Conservation (phyloP, 2,797 vertebrate genomes). For the Chaetophractus vellerosus region DNA sequence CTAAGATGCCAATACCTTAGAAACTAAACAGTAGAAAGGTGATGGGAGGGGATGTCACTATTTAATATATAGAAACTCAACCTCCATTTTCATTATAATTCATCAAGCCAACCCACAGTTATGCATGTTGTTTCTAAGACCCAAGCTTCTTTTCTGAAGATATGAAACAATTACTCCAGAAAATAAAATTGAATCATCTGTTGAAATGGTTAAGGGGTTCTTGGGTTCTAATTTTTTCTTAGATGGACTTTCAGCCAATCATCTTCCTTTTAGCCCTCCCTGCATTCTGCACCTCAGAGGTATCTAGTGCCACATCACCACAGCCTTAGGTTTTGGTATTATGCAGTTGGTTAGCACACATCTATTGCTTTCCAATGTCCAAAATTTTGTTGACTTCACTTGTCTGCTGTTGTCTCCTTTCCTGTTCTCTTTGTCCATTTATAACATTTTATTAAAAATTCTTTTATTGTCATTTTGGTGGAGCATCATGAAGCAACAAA, state of each 20-base stretch:
- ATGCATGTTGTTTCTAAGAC: neutral
- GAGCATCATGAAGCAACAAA: neutral
- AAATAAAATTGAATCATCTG: constrained; percentile 41
- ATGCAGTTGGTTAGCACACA: constrained; percentile 31
- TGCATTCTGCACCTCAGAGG: constrained; percentile 6
- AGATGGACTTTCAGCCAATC: constrained; percentile 1
- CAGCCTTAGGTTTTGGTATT: neutral
- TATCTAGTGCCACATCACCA: neutral
- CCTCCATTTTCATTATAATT: neutral
- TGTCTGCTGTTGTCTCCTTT: neutral
- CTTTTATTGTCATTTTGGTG: constrained; percentile 26
- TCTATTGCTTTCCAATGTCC: neutral
- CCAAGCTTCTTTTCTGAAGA: constrained; percentile 4
- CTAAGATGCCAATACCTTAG: neutral
- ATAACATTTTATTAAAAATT: neutral
- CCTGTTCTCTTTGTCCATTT: constrained; percentile 1
- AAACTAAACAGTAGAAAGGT: neutral
- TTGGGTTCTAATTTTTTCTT: constrained; percentile 11
- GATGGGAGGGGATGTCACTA: neutral
- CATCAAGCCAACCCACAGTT: neutral
- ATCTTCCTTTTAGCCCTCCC: neutral
- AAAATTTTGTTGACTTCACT: neutral
- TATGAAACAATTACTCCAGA: neutral
- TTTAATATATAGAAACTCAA: constrained; percentile 7
- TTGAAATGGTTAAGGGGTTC: neutral